Evolutionary conservation across 23 tunicate species (phyloP).

Genomic region (Clavelina lepadiformis): DNA sequence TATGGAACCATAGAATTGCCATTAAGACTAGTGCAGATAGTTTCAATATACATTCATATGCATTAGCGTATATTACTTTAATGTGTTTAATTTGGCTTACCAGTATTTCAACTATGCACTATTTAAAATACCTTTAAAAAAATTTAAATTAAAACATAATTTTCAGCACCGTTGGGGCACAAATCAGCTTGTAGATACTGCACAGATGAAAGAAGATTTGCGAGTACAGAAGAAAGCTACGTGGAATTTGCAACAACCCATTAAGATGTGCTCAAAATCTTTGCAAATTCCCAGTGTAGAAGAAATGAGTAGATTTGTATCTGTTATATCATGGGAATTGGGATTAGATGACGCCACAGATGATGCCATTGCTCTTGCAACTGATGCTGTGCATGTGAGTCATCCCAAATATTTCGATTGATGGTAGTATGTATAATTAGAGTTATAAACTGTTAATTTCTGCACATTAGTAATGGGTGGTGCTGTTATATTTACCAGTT

Average conservation of each 20-base stretch:
- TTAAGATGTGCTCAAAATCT: slow-evolving; percentile 35
- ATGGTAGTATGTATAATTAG: neutral
- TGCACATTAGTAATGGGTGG: neutral
- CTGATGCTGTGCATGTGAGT: slow-evolving; percentile 60
- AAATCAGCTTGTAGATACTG: too few species aligned
- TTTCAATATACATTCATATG: too few species aligned
- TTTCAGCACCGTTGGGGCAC: too few species aligned
- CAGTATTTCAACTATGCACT: too few species aligned
- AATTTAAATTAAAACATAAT: too few species aligned
- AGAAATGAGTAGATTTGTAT: slow-evolving; percentile 53
- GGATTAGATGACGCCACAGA: slow-evolving; percentile 77
- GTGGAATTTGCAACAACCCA: slow-evolving; percentile 16
- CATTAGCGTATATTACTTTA: too few species aligned
- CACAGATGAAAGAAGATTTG: too few species aligned
- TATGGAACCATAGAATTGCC: too few species aligned
- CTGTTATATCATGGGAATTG: slow-evolving; percentile 69
- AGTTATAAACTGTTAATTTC: neutral
- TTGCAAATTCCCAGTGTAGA: slow-evolving; percentile 37
- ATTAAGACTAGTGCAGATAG: too few species aligned
- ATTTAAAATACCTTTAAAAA: too few species aligned
- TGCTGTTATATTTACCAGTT: neutral
- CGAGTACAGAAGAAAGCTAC: too few species aligned
- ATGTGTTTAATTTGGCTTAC: too few species aligned
- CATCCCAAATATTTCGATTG: neutral
- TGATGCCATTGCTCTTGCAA: slow-evolving; percentile 31